Conservation (phyloP, 2,797 vertebrate genomes). For the Mus spretus region DNA sequence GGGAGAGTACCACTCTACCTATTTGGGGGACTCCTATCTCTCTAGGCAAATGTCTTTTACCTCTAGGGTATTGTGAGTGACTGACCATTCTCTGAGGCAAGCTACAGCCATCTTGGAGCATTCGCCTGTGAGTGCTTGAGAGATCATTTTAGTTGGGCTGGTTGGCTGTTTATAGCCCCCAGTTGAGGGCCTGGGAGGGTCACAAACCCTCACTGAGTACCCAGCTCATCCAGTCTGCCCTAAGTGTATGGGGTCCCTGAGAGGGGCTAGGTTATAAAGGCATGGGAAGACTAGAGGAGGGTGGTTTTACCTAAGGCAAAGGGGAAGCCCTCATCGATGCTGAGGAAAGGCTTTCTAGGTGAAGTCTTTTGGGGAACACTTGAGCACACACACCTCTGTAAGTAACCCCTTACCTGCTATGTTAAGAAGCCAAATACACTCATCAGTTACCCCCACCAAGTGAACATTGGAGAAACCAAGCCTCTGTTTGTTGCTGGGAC, state of each 20-base stretch:
- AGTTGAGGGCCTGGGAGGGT: background rate
- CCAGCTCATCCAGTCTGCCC: background rate
- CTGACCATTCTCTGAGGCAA: background rate
- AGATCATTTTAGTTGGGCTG: background rate
- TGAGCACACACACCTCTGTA: background rate
- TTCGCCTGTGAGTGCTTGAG: background rate
- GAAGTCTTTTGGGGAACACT: background rate
- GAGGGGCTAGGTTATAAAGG: background rate
- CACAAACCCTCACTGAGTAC: background rate
- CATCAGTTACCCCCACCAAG: background rate
- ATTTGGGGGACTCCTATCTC: slow-evolving; percentile 40
- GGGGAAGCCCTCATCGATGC: no score
- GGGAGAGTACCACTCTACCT: background rate
- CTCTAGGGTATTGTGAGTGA: background rate
- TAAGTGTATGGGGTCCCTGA: background rate
- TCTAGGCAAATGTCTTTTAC: slow-evolving; percentile 63
- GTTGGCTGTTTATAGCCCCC: background rate
- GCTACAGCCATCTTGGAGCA: no score
- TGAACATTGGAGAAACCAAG: background rate
- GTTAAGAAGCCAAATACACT: background rate
- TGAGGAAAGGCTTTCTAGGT: background rate
- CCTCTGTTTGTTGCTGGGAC: background rate
- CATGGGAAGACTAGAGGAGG: background rate
- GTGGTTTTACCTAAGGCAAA: no score
- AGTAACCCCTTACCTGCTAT: background rate